Base-by-base conservation (phyloP, 1,140 invertebrate species). In the Neuroterus valhalla region DNA sequence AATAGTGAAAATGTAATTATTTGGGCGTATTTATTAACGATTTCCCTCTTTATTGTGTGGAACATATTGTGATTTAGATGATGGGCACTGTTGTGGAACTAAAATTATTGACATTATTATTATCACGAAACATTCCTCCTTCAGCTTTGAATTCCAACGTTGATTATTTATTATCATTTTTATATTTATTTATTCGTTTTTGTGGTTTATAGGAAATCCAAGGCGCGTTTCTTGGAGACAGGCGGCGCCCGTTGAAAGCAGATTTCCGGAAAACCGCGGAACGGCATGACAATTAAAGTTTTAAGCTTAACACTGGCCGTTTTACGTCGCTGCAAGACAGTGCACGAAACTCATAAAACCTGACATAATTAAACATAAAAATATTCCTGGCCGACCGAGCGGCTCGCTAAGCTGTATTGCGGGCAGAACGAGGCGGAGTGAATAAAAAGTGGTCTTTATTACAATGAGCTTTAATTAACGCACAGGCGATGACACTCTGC, bases 381-480 rank as follows among this genome's bases (percentile, higher is more conserved):
- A 86, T 86, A 81, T 75, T 72, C 74, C 62, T 68, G 46, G 79
- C 66, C 31, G 42, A 68, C 67, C 66, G 50, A 72, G 70, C 19
- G 26, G 52, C 50, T 46, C 44, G 67, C 38, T 19, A 14, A 19
- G 48, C 10, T 31, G 17, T 38, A 19, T 46, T 50, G 75, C 72
- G 66, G 77, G 52, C 66, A 77, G 79, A 82, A 78, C 76, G 79
- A 81, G 76, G 73, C 76, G 77, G 79, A 77, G 81, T 75, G 83
- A 85, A 84, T 81, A 84, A 86, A 85, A 84, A 84, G 78, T 75
- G 77, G 76, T 85, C 84, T 86, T 86, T 86, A 86, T 86, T 85
- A 86, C 84, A 86, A 86, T 86, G 82, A 85, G 84, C 83, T 85
- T 85, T 85, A 85, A 85, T 85, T 85, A 85, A 85, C 84, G 83